Evolutionary conservation across 2,888 invertebrate species (phyloP).

Genomic region (Yponomeuta evonymella): DNA sequence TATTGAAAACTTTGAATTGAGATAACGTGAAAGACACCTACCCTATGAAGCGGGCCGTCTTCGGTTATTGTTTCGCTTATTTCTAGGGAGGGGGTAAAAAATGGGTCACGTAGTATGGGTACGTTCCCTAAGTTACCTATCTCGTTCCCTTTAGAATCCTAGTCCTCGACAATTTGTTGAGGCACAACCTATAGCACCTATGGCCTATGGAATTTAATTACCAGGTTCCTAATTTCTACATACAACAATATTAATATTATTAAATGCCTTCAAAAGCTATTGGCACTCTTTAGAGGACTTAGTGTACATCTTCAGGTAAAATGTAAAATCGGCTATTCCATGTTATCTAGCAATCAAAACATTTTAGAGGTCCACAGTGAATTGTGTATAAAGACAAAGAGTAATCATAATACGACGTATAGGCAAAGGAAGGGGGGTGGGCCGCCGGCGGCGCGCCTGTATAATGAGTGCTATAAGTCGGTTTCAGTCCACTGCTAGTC

Average conservation of each 20-base stretch:
- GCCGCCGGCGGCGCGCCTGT: conserved; percentile 25
- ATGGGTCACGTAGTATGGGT: no score
- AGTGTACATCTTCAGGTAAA: neutral
- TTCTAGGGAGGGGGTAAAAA: no score
- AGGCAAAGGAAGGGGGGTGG: conserved; percentile 9
- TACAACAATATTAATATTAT: neutral
- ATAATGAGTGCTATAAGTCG: conserved; percentile 65
- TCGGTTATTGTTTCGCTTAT: no score
- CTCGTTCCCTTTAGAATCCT: neutral
- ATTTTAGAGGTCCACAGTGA: neutral
- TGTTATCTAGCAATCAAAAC: neutral
- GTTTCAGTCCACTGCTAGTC: conserved; percentile 79
- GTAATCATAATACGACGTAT: conserved; percentile 15
- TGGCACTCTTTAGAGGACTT: neutral
- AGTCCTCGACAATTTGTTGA: conserved; percentile 14
- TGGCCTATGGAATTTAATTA: conserved; percentile 29
- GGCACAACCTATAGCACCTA: conserved; percentile 54
- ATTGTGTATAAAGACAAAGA: neutral
- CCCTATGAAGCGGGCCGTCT: no score
- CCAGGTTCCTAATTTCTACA: conserved; percentile 14
- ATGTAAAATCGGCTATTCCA: neutral
- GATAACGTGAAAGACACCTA: no score
- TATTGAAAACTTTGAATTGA: no score
- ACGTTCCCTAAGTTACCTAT: neutral
- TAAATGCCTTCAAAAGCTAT: neutral